Evolutionary conservation across 2,797 vertebrate genomes (phyloP).

Genomic region (Enteromius treurensis): DNA sequence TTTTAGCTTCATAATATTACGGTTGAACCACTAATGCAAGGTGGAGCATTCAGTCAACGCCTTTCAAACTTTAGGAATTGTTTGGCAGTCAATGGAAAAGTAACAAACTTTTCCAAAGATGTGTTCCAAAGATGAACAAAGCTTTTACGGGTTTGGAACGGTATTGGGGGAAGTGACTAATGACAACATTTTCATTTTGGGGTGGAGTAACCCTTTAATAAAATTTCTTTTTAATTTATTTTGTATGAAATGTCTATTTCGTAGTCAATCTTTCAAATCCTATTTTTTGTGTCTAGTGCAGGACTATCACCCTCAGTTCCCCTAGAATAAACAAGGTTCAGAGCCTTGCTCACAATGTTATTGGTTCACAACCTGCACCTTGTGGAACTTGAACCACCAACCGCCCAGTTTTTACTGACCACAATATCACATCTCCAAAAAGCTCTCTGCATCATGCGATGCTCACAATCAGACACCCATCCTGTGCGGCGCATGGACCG

Average conservation of each 20-base stretch:
- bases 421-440: constrained; percentile 1
- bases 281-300: not conserved
- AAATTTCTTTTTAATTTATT: too few species aligned
- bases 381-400: not conserved
- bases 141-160: too few species aligned
- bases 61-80: too few species aligned
- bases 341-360: not conserved
- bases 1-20: too few species aligned
- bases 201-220: not conserved
- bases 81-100: too few species aligned
- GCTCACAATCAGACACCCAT: constrained; percentile 8
- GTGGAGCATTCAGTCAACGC: too few species aligned
- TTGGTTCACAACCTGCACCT: not conserved
- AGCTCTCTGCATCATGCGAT: not conserved
- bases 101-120: too few species aligned
- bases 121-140: too few species aligned
- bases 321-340: too few species aligned
- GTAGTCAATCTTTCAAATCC: not conserved
- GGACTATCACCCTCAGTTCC: not conserved
- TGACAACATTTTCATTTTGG: too few species aligned
- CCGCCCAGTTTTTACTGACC: not conserved
- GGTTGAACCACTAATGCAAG: too few species aligned
- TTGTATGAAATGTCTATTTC: not conserved
- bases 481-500: not conserved
- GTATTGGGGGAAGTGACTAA: too few species aligned